These are phyloP conservation scores for Henricia sp. DNA, from an alignment of 53 echinoderm and acorn worm species.

Conservation along the genomic window DNA sequence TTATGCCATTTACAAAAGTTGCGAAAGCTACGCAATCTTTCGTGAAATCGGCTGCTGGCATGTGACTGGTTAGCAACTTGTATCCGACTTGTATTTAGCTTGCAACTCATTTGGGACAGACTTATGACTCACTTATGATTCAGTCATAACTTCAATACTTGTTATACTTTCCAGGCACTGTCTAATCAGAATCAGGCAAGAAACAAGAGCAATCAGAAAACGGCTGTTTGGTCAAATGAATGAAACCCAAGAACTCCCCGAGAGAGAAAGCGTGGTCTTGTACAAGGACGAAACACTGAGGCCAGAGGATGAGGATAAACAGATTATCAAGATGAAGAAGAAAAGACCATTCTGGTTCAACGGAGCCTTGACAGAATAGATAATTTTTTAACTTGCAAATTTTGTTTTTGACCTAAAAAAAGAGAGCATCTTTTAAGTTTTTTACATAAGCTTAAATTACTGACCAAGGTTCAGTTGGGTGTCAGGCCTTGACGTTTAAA, in stretches of 20 bases:
- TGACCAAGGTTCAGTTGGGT: too few relatives aligned
- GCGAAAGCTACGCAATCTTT: too few relatives aligned
- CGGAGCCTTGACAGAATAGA: constrained; percentile 49
- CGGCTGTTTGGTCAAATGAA: constrained; percentile 55
- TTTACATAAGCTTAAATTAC: too few relatives aligned
- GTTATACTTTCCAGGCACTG: constrained; percentile 71
- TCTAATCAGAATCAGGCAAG: constrained; percentile 78
- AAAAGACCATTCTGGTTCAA: constrained; percentile 90
- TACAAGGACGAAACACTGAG: constrained; percentile 73
- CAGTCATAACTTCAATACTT: background rate
- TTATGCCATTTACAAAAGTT: too few relatives aligned
- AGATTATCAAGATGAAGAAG: constrained; percentile 85
- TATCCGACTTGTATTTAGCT: too few relatives aligned
- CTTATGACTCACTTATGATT: background rate
- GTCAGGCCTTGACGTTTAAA: too few relatives aligned
- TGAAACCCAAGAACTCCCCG: constrained; percentile 68
- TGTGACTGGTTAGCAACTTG: too few relatives aligned
- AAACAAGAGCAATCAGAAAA: constrained; percentile 76
- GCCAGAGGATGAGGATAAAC: constrained; percentile 64
- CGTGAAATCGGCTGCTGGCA: too few relatives aligned
- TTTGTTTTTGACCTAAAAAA: too few relatives aligned
- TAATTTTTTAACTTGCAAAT: background rate
- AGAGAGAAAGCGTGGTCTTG: constrained; percentile 76
- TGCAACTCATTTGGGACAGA: too few relatives aligned
- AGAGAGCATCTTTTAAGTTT: too few relatives aligned